Percentiles rank a stretch among this genome's conserved stretches.
phyloP scores from a whole-genome alignment of 1,140 invertebrate genomes.

The Drosophila cardini region DNA sequence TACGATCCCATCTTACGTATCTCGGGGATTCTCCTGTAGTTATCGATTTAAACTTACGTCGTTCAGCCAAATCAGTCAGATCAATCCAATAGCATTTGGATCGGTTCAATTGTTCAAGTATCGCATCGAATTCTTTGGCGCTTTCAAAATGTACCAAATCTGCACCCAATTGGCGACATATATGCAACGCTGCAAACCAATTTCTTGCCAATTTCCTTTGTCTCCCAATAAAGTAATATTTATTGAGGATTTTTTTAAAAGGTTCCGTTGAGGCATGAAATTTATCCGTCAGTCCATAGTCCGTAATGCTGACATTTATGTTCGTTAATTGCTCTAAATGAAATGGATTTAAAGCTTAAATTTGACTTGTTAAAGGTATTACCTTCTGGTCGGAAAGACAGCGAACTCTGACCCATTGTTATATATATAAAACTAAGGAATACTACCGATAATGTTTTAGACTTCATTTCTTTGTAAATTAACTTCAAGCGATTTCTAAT shows the following conservation, averaged over 20 bases:
- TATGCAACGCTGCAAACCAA: conserved; percentile 30
- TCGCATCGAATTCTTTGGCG: not conserved
- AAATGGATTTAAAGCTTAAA: not conserved
- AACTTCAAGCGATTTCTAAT: not conserved
- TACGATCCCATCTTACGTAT: not conserved
- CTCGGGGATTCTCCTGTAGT: not conserved
- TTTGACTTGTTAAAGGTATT: not conserved
- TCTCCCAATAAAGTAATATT: conserved; percentile 40
- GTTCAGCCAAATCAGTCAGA: not conserved
- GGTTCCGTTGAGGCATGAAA: not conserved
- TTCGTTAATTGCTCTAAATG: not conserved
- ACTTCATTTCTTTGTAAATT: conserved; percentile 1
- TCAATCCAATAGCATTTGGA: conserved; percentile 22
- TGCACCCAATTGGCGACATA: conserved; percentile 18
- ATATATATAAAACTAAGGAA: not conserved
- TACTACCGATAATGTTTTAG: not conserved
- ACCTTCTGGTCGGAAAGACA: not conserved
- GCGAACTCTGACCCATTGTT: not conserved
- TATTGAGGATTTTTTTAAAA: conserved; percentile 1
- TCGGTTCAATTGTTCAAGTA: not conserved
- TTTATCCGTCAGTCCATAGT: not conserved
- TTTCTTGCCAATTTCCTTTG: not conserved
- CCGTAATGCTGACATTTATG: not conserved
- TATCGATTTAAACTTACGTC: not conserved
- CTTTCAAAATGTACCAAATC: conserved; percentile 26